Evolutionary conservation across 2,888 invertebrate species (phyloP).

Genomic region (Caenorhabditis japonica): DNA sequence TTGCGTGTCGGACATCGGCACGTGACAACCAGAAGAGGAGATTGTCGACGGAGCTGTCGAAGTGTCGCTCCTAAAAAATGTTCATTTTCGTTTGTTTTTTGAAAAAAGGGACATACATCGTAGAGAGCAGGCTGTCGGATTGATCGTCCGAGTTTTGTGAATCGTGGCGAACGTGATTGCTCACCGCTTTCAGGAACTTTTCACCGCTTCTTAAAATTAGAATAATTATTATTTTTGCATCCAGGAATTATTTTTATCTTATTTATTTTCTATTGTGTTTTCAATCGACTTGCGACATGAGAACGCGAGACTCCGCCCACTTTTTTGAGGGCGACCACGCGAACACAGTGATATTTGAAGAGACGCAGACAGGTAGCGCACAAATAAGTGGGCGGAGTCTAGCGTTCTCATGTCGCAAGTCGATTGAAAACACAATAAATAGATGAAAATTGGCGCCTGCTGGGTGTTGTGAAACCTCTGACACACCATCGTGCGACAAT

Average conservation of each 20-base stretch:
- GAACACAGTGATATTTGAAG: too few species aligned
- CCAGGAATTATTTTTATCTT: background rate
- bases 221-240: background rate
- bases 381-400: too few species aligned
- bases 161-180: slow-evolving; percentile 42
- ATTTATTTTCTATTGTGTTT: too few species aligned
- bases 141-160: slow-evolving; percentile 59
- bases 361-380: too few species aligned
- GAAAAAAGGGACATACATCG: slow-evolving; percentile 50
- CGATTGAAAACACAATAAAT: too few species aligned
- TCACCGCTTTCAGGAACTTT: slow-evolving; percentile 36
- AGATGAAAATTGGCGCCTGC: background rate
- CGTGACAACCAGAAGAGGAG: slow-evolving; percentile 64
- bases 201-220: slow-evolving; percentile 28
- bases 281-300: too few species aligned
- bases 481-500: too few species aligned
- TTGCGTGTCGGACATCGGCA: slow-evolving; percentile 61
- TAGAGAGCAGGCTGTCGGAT: slow-evolving; percentile 63
- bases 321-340: too few species aligned
- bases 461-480: background rate
- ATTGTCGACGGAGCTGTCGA: slow-evolving; percentile 60
- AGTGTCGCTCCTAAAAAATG: slow-evolving; percentile 58
- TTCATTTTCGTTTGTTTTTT: background rate
- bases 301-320: too few species aligned
- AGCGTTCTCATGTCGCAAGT: too few species aligned